phyloP scores from a whole-genome alignment of 64 coral and sea anemone genomes.

The Montipora efflorescens region DNA sequence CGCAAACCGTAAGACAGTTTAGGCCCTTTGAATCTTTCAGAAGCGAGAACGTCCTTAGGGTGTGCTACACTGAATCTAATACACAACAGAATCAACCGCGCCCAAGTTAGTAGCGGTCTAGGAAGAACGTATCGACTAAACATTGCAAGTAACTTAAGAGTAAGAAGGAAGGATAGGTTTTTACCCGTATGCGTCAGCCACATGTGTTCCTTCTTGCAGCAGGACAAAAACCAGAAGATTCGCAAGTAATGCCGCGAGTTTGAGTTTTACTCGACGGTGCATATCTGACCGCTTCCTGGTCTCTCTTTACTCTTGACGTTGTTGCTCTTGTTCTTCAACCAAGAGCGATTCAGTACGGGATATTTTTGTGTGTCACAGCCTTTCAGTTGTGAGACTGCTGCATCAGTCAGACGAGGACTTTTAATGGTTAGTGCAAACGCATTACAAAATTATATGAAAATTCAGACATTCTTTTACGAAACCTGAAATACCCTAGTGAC shows the following conservation, averaged over 20 bases:
- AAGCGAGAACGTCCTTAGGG: not conserved
- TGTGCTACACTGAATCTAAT: too few relatives aligned
- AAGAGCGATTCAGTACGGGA: not conserved
- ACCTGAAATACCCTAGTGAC: constrained; percentile 27
- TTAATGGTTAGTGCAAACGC: constrained; percentile 7
- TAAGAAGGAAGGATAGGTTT: not conserved
- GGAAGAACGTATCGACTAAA: not conserved
- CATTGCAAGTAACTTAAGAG: not conserved
- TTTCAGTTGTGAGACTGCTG: not conserved
- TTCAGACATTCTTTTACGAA: constrained; percentile 25
- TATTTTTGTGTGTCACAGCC: not conserved
- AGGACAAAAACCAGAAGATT: not conserved
- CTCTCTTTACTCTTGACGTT: not conserved
- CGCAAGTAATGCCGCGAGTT: not conserved
- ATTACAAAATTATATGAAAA: constrained; percentile 1
- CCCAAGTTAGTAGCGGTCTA: not conserved
- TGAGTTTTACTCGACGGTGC: not conserved
- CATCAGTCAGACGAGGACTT: not conserved
- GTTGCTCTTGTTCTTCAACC: not conserved
- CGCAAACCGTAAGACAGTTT: not conserved
- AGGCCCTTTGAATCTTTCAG: not conserved
- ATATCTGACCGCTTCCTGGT: not conserved
- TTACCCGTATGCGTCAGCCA: constrained; percentile 9
- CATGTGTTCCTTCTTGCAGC: constrained; percentile 25
- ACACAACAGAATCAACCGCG: not conserved